Evolutionary conservation across 2,888 invertebrate genomes (phyloP).

Genomic region (Cantharis rufa): DNA sequence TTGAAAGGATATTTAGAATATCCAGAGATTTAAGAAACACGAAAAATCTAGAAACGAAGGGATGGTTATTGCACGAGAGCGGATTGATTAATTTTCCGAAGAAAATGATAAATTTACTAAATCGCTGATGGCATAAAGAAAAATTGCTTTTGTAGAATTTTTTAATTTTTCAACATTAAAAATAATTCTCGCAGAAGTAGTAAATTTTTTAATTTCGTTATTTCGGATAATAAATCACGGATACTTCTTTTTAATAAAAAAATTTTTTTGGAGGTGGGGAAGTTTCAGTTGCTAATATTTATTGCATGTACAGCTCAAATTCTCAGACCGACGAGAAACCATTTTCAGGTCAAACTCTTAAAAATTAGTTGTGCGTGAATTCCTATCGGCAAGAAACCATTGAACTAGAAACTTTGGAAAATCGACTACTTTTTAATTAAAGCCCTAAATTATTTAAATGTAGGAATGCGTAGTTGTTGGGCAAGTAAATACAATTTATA

Average conservation of each 20-base stretch:
- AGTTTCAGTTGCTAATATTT: neutral
- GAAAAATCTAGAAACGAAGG: neutral
- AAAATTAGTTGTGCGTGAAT: too few species aligned
- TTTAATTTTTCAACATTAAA: neutral
- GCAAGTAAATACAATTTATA: neutral
- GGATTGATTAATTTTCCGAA: neutral
- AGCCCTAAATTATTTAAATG: neutral
- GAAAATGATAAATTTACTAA: neutral
- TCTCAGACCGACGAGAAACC: neutral
- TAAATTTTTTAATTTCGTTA: neutral
- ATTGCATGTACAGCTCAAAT: neutral
- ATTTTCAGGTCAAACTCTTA: too few species aligned
- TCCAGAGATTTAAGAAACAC: neutral
- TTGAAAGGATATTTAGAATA: neutral
- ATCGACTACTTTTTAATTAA: neutral
- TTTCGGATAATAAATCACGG: neutral
- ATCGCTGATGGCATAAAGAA: neutral
- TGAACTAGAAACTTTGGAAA: neutral
- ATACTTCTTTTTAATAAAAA: neutral
- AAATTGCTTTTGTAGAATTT: neutral
- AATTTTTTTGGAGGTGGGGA: neutral
- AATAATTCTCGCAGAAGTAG: neutral
- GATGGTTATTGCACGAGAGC: neutral
- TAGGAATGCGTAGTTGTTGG: neutral
- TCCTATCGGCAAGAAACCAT: neutral